A percentile compares a stretch with the other conserved stretches of the same genome.
Evolutionary conservation across 2,888 invertebrate species (phyloP).

Genomic region (Corythucha ciliata): DNA sequence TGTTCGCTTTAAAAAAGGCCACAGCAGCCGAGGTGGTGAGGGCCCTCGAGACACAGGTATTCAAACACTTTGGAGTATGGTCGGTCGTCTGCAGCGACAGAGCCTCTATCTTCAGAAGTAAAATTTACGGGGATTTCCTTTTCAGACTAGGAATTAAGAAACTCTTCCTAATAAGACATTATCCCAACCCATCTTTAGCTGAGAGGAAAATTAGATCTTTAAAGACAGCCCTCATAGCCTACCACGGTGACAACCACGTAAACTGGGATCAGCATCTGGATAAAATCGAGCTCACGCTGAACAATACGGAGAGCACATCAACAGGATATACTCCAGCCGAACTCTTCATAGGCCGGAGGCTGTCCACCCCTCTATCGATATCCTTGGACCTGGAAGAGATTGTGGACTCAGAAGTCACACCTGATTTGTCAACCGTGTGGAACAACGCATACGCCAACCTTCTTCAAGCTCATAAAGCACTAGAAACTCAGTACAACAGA

Average conservation of each 20-base stretch:
- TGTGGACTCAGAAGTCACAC: no score
- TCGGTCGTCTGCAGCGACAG: slow-evolving; percentile 4
- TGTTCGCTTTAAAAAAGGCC: neutral
- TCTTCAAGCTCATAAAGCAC: slow-evolving; percentile 1
- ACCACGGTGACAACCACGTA: slow-evolving; percentile 5
- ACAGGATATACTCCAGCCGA: slow-evolving; percentile 16
- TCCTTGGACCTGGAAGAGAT: slow-evolving; percentile 14
- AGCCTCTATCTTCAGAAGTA: slow-evolving; percentile 2
- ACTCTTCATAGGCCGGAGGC: slow-evolving; percentile 10
- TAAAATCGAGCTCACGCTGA: slow-evolving; percentile 5
- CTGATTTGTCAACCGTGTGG: slow-evolving; percentile 1
- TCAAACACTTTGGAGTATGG: slow-evolving; percentile 14
- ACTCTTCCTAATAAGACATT: neutral
- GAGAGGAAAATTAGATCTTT: slow-evolving; percentile 15
- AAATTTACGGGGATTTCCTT: slow-evolving; percentile 1
- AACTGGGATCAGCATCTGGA: slow-evolving; percentile 11
- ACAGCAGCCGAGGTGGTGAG: slow-evolving; percentile 8
- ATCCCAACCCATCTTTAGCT: slow-evolving; percentile 12
- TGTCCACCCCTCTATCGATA: slow-evolving; percentile 12
- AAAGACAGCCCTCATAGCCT: slow-evolving; percentile 10
- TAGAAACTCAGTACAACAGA: neutral
- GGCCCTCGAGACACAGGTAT: neutral
- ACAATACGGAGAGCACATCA: slow-evolving; percentile 8
- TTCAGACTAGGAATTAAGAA: slow-evolving; percentile 3
- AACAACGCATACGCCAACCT: slow-evolving; percentile 7